Evolutionary conservation across 2,113 vertebrate species (phyloP), one percentile per base, ranked within the genome.

Genomic region (Oreochromis aureus): DNA sequence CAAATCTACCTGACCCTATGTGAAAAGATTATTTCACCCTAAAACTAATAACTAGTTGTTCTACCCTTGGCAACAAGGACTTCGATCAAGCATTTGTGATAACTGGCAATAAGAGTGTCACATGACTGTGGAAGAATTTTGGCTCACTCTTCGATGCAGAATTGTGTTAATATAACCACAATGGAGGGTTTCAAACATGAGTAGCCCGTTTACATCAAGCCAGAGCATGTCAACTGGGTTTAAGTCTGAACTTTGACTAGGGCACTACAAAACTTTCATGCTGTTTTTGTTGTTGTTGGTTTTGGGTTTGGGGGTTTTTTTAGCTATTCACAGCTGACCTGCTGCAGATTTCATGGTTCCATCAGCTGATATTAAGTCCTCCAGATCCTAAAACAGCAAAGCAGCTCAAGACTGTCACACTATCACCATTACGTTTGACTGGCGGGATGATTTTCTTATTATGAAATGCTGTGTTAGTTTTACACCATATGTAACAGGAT

Each of bases 81-180:
- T n/a, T 36, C 6, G 6, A 66, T 39, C 34, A 66, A 66, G 34
- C 61, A 39, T 66, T 66, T 39, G 6, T 66, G 61, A 13, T 66
- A 66, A 39, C 1, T 39, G 0, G 34, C 19, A n/a, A 22, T 39
- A 39, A 66, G 10, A 39, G 34, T 66, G 18, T 66, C 34, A 39
- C 34, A 66, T 39, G 30, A 34, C 58, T 66, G 19, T 66, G 19
- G 61, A 39, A 39, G 10, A 39, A 39, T 66, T 22, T 39, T 22
- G 0, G 10, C 34, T 3, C 4, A 66, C 19, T 66, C 10, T 39
- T 41, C 39, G 34, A 39, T 66, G 1, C 6, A 66, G 4, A 66
- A 66, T 19, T 63, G 30, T 19, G 30, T 34, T 63, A 34, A 34
- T 34, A 34, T 0, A 19, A 0, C 5, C 30, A 63, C 30, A 34